These are phyloP conservation scores for Hyperoplus immaculatus DNA, from an alignment of 2,797 vertebrate species.

Conservation along the genomic window DNA sequence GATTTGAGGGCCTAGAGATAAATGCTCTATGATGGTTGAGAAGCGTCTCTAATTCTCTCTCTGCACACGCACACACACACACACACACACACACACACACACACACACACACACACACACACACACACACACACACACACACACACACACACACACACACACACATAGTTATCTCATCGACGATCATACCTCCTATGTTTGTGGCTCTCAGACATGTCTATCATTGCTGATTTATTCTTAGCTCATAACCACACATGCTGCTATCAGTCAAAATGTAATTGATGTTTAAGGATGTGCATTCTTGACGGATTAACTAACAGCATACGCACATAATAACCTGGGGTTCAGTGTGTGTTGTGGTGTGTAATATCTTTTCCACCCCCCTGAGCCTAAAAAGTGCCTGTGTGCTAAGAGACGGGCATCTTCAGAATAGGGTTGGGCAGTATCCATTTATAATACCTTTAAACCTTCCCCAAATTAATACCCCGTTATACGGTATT, in stretches of 20 bases:
- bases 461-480: too few species aligned
- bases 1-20: conserved; percentile 32
- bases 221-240: conserved; percentile 70
- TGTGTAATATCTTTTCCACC: neutral
- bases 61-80: neutral
- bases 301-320: conserved; percentile 40
- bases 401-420: neutral
- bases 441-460: too few species aligned
- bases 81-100: neutral
- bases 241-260: conserved; percentile 67
- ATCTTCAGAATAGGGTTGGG: neutral
- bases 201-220: conserved; percentile 43
- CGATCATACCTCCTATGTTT: conserved; percentile 54
- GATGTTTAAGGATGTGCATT: conserved; percentile 53
- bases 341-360: conserved; percentile 18
- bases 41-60: conserved; percentile 50
- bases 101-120: neutral
- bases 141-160: conserved; percentile 2
- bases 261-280: conserved; percentile 73
- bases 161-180: conserved; percentile 33
- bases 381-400: neutral
- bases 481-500: too few species aligned
- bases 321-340: conserved; percentile 7
- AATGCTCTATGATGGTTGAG: conserved; percentile 42
- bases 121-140: conserved; percentile 1